Conservation (phyloP, 2,888 invertebrate species). For the Caenorhabditis becei region DNA sequence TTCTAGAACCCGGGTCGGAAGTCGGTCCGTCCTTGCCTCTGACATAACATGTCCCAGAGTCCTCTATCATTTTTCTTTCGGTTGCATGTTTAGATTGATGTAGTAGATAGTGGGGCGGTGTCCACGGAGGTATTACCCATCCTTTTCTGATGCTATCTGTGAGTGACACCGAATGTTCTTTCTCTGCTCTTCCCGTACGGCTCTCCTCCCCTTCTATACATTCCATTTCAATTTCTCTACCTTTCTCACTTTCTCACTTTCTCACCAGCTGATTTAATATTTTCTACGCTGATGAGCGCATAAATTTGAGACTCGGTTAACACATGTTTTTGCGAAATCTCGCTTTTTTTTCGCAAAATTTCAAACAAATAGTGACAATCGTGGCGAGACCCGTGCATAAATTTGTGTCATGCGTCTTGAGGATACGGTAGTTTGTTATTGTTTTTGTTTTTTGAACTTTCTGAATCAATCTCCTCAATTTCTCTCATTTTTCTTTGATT, state of each 20-base stretch:
- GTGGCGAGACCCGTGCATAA: neutral
- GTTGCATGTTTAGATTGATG: conserved; percentile 56
- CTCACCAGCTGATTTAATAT: conserved; percentile 22
- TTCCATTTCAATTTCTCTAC: neutral
- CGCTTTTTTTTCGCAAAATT: neutral
- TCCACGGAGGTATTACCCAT: conserved; percentile 51
- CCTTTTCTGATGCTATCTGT: conserved; percentile 41
- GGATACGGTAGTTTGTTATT: neutral
- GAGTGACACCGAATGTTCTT: conserved; percentile 11
- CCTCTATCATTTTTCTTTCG: conserved; percentile 46
- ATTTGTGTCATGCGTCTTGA: neutral
- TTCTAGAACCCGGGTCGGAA: conserved; percentile 19
- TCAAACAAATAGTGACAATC: neutral
- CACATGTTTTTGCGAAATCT: conserved; percentile 34
- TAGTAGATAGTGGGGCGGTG: conserved; percentile 49
- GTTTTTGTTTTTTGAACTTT: conserved; percentile 1
- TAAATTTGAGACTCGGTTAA: conserved; percentile 32
- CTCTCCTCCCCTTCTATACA: conserved; percentile 7
- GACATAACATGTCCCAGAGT: conserved; percentile 37
- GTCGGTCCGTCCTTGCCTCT: conserved; percentile 24
- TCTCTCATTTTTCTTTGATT: neutral
- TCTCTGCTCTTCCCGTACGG: conserved; percentile 5
- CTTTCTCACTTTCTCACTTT: conserved; percentile 28
- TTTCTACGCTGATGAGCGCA: conserved; percentile 24
- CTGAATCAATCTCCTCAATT: neutral